Percentiles rank a stretch among this genome's conserved stretches.
Evolutionary conservation across 2,113 vertebrate species (phyloP).

Genomic region (Hippocampus abdominalis): DNA sequence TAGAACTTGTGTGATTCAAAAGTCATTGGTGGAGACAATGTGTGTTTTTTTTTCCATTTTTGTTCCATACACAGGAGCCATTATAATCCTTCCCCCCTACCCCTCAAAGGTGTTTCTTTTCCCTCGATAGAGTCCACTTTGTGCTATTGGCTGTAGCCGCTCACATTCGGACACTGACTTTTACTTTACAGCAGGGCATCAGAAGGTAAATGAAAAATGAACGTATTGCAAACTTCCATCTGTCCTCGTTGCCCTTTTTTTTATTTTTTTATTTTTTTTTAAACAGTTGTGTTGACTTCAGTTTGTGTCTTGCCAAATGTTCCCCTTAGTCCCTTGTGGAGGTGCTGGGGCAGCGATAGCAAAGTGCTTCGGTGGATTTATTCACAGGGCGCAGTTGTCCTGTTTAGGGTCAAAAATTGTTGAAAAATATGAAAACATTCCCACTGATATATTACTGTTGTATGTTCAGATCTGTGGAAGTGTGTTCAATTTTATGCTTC

Average conservation of each 20-base stretch:
- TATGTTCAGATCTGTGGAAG: neutral
- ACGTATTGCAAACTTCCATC: slow-evolving; percentile 73
- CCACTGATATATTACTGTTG: neutral
- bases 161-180: slow-evolving; percentile 44
- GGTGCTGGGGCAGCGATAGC: slow-evolving; percentile 39
- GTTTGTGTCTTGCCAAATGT: slow-evolving; percentile 72
- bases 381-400: slow-evolving; percentile 41
- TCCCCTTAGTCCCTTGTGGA: slow-evolving; percentile 63
- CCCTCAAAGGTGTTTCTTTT: slow-evolving; percentile 3
- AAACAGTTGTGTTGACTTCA: slow-evolving; percentile 74
- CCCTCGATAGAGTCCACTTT: slow-evolving; percentile 27
- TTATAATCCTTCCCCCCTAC: slow-evolving; percentile 41
- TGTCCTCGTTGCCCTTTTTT: slow-evolving; percentile 66
- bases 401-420: slow-evolving; percentile 21
- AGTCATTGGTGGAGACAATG: no score
- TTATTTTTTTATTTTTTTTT: slow-evolving; percentile 67
- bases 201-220: slow-evolving; percentile 38
- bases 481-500: neutral
- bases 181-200: slow-evolving; percentile 47
- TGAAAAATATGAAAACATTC: neutral
- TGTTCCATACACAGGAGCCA: neutral
- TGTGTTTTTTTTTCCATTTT: no score
- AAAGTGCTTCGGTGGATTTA: slow-evolving; percentile 45
- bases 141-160: slow-evolving; percentile 48
- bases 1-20: no score